Percentiles rank a stretch among this genome's conserved stretches.
phyloP scores from a whole-genome alignment of 2,797 vertebrate species.

The Muraenolepis orangiensis region DNA sequence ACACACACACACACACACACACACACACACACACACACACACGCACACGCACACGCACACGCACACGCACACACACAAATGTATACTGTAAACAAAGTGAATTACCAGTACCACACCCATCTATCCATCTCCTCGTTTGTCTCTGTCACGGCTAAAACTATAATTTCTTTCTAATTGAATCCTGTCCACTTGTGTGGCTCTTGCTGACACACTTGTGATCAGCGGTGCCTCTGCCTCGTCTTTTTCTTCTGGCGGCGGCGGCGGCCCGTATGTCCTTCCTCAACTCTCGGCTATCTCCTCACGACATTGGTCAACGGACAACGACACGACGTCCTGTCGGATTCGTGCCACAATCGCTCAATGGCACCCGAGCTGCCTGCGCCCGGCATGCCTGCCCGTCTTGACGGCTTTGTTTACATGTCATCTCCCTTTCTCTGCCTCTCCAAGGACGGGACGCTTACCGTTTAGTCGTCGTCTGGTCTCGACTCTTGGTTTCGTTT shows the following conservation, averaged over 20 bases:
- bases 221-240: neutral
- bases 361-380: neutral
- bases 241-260: neutral
- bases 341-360: neutral
- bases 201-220: neutral
- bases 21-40: too few relatives aligned
- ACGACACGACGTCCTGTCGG: neutral
- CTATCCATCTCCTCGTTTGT: neutral
- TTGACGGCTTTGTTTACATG: neutral
- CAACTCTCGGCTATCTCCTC: neutral
- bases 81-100: neutral
- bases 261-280: neutral
- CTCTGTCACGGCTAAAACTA: too few relatives aligned
- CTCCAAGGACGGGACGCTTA: neutral
- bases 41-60: too few relatives aligned
- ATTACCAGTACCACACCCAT: neutral
- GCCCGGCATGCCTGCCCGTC: neutral
- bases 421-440: neutral
- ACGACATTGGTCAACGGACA: neutral
- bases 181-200: neutral
- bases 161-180: neutral
- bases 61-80: neutral
- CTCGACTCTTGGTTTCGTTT: conserved; percentile 4
- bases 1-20: too few relatives aligned
- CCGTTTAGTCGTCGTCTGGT: too few relatives aligned